These are phyloP conservation scores for Drosophila atripex DNA, from an alignment of 2,888 invertebrate species.

Conservation along the genomic window DNA sequence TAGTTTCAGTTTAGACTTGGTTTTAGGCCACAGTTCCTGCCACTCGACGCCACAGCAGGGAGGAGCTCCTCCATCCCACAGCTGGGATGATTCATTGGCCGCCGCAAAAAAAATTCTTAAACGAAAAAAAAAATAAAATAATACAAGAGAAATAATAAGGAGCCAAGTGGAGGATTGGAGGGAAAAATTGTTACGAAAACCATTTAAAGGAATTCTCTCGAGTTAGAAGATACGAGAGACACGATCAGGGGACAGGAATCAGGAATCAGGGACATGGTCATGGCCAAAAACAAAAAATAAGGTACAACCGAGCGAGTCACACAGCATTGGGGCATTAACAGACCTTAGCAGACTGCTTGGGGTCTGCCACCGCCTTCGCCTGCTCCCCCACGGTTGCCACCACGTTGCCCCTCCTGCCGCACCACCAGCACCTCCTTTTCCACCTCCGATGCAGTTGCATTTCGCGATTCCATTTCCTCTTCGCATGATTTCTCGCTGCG, in stretches of 20 bases:
- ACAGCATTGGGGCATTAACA: slow-evolving; percentile 38
- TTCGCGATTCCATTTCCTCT: slow-evolving; percentile 73
- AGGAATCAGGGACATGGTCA: slow-evolving; percentile 49
- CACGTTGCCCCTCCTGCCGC: slow-evolving; percentile 17
- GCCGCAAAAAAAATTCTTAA: slow-evolving; percentile 39
- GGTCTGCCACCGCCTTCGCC: slow-evolving; percentile 68
- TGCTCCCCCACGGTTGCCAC: slow-evolving; percentile 10
- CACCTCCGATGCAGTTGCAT: slow-evolving; percentile 52
- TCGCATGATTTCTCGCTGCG: slow-evolving; percentile 68
- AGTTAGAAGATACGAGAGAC: slow-evolving; percentile 68
- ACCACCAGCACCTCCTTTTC: slow-evolving; percentile 12
- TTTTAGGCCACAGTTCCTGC: slow-evolving; percentile 50
- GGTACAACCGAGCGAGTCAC: slow-evolving; percentile 36
- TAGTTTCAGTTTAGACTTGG: slow-evolving; percentile 26
- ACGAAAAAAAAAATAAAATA: slow-evolving; percentile 19
- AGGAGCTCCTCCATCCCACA: slow-evolving; percentile 61
- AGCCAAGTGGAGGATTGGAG: slow-evolving; percentile 24
- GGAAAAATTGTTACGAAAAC: slow-evolving; percentile 62
- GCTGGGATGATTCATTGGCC: slow-evolving; percentile 75
- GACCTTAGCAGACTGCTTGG: slow-evolving; percentile 83
- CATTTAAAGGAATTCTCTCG: slow-evolving; percentile 77
- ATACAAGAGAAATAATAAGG: slow-evolving; percentile 22
- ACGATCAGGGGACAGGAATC: slow-evolving; percentile 55
- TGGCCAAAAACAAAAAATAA: slow-evolving; percentile 49
- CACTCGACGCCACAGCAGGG: slow-evolving; percentile 79